Base-by-base conservation (phyloP, 1,140 invertebrate species). In the Theocolax elegans region DNA sequence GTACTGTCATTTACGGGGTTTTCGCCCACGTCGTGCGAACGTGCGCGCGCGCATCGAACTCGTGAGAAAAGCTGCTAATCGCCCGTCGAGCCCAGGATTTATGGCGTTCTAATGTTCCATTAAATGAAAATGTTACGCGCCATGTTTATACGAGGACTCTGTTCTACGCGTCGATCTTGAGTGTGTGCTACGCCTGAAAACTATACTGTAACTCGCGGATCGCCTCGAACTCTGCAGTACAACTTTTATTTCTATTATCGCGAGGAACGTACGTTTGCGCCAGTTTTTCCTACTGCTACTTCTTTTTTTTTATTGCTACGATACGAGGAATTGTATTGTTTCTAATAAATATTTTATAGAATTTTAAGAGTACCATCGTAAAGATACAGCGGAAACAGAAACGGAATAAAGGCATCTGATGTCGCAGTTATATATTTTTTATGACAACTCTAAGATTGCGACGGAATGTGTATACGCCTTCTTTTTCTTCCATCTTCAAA, bases 311-410 rank as follows among this genome's bases (percentile, higher is more conserved):
- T 29, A 60, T 46, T 13, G 64, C 6, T 17, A 9, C 40, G 27
- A 67, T 48, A 54, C 21, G 9, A 13, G 54, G 21, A 46, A 51
- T 62, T 17, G 48, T 38, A 62, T 62, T 69, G 67, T 62, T 62
- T 53, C 56, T 44, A 44, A 69, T 69, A 63, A 69, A 69, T 69
- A 56, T 62, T 69, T 62, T 63, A 69, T 69, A n/a, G 58, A 63
- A 54, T 62, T 54, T 69, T 27, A 46, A 63, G 31, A 19, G 21
- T 27, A 49, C 8, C 29, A 17, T 25, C 49, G 38, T 13, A 15
- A 53, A 53, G 44, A 13, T 40, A 53, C 13, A 31, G 13, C 27
- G 40, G 19, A 46, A 48, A n/a, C 31, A 35, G 2, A 48, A 48
- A 42, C 40, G 23, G 40, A 58, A 67, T 56, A 48, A 46, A 58